Base-by-base conservation (phyloP, 2,797 vertebrate genomes). In the Manis crassicaudata region DNA sequence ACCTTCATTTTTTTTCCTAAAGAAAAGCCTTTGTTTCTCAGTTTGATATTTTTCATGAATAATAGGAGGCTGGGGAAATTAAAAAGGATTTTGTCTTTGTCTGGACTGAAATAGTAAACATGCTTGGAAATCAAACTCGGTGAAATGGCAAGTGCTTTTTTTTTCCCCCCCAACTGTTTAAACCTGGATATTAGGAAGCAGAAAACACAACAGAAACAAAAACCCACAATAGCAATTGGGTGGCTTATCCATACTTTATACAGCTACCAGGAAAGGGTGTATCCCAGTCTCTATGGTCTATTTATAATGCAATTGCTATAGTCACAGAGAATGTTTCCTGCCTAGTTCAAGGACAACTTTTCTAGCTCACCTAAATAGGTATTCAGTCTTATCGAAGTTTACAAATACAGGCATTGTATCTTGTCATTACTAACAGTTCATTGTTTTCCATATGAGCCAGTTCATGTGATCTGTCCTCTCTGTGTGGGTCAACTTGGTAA, bases 41-140 rank as follows among this genome's bases (percentile, higher is more conserved):
- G 85, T 94, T 97, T 97, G 92, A 88, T 94, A 95, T 95, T 97
- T 97, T 96, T 97, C 86, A 92, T 97, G 86, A 98, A 97, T 97
- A 98, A 98, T 90, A 96, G 87, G 96, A 96, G 96, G 95, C 85
- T 25, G 18, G 54, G 92, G 90, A 97, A 87, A 63, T 96, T 97
- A 95, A 90, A 97, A 88, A 94, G 62, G 52, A 94, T 92, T 96
- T 90, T 80, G 81, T 87, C 56, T 95, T 63, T 88, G 83, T 46
- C 63, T 98, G 88, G 96, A 95, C n/a, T 70, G 56, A 97, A 90
- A 60, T 88, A 35, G 63, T 92, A 97, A 98, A 97, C 93, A 97
- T 83, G 97, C 76, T 93, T 89, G 35, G 88, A 96, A 97, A 96
- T 94, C 96, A 96, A 98, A 97, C 88, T 68, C 91, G 77, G 52